phyloP scores from a whole-genome alignment of 2,113 vertebrate genomes.

The Enhydra lutris region DNA sequence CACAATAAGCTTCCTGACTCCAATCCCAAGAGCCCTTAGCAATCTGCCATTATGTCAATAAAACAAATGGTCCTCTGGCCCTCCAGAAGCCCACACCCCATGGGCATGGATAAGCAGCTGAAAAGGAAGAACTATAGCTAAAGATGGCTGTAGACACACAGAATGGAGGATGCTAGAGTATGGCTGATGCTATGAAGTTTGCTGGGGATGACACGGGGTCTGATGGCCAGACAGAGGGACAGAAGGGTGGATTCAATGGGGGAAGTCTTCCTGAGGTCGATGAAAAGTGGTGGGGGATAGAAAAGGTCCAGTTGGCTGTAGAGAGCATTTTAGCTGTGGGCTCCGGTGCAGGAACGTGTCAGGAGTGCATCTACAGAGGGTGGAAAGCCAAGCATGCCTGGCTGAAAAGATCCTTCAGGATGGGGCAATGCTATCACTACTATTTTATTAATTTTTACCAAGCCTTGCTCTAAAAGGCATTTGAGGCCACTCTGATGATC shows the following conservation, averaged over 20 bases:
- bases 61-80: no score
- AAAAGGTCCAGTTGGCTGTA: background rate
- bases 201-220: rapidly evolving
- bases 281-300: rapidly evolving
- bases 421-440: background rate
- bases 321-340: background rate
- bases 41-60: background rate
- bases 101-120: rapidly evolving
- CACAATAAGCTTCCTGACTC: background rate
- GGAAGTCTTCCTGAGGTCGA: background rate
- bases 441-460: background rate
- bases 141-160: rapidly evolving
- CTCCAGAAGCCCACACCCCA: background rate
- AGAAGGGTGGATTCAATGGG: rapidly evolving
- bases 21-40: background rate
- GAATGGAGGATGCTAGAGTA: background rate
- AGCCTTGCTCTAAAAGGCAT: background rate
- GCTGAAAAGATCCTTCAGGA: no score
- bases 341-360: background rate
- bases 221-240: background rate
- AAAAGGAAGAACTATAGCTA: background rate
- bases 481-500: background rate
- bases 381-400: background rate
- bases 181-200: rapidly evolving
- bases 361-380: background rate